Percentiles rank a stretch among this genome's conserved stretches.
Conservation (phyloP, 92 coral and sea anemone genomes). For the Actinostola sp. region DNA sequence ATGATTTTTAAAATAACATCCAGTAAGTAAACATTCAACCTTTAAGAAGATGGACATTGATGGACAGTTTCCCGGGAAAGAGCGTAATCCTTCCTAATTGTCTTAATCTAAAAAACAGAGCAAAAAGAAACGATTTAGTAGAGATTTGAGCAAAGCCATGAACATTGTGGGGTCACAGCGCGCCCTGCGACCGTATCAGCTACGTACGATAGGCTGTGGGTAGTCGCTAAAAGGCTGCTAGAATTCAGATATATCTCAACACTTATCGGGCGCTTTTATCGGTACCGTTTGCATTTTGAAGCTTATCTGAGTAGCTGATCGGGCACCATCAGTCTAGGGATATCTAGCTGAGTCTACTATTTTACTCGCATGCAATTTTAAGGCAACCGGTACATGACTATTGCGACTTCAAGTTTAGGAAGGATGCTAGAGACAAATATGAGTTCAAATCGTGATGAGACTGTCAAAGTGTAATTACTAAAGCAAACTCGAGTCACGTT, state of each 20-base stretch:
- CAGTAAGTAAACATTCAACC: constrained; percentile 10
- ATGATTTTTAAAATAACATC: constrained; percentile 20
- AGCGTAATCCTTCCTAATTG: constrained; percentile 29
- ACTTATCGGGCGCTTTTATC: constrained; percentile 30
- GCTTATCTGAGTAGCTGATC: constrained; percentile 32
- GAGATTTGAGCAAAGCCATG: constrained; percentile 12
- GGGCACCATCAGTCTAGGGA: constrained; percentile 22
- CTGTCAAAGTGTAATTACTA: constrained; percentile 45
- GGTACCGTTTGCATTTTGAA: constrained; percentile 24
- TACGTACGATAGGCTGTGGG: too few species aligned
- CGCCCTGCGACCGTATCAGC: too few species aligned
- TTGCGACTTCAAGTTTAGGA: constrained; percentile 22
- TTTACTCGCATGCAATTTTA: too few species aligned
- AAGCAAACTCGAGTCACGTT: constrained; percentile 41
- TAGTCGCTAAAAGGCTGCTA: constrained; percentile 30
- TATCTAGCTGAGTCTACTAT: too few species aligned
- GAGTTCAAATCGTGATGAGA: constrained; percentile 2
- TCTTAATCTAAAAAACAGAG: constrained; percentile 36
- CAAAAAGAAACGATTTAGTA: constrained; percentile 16
- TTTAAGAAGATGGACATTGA: constrained; percentile 8
- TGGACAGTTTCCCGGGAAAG: constrained; percentile 9
- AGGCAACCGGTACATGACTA: too few species aligned
- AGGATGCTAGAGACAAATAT: constrained; percentile 18
- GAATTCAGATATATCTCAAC: constrained; percentile 12
- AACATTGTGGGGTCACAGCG: constrained; percentile 10